These are phyloP conservation scores for Champsocephalus esox DNA, from an alignment of 2,797 vertebrate genomes.

Conservation along the genomic window DNA sequence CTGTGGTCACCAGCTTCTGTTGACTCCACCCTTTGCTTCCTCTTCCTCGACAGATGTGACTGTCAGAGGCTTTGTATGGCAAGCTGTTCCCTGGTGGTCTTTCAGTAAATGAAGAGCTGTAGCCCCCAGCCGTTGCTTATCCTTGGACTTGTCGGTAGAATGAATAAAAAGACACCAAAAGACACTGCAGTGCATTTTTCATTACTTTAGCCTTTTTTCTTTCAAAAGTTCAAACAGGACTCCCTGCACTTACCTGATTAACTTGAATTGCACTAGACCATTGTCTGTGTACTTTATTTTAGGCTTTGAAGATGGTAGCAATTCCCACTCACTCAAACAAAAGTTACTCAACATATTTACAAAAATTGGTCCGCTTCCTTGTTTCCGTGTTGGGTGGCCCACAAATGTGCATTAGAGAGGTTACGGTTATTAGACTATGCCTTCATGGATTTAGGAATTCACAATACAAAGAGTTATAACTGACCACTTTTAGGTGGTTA, in stretches of 20 bases:
- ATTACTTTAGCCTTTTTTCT: slow-evolving; percentile 28
- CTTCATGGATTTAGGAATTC: background rate
- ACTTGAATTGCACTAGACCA: background rate
- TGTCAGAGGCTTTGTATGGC: slow-evolving; percentile 60
- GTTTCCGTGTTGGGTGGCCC: background rate
- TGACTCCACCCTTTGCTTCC: slow-evolving; percentile 75
- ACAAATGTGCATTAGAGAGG: background rate
- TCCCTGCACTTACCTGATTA: slow-evolving; percentile 1
- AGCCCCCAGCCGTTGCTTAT: slow-evolving; percentile 55
- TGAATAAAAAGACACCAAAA: slow-evolving; percentile 46
- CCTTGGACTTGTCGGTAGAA: slow-evolving; percentile 39
- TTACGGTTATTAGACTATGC: background rate
- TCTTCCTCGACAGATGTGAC: slow-evolving; percentile 78
- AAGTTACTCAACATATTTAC: background rate
- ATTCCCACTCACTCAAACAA: slow-evolving; percentile 1
- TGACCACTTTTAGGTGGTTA: slow-evolving; percentile 2
- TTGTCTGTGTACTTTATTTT: background rate
- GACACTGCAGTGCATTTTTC: slow-evolving; percentile 17
- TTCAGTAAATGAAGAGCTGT: slow-evolving; percentile 63
- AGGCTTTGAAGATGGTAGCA: background rate
- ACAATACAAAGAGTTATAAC: background rate
- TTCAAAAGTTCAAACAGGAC: slow-evolving; percentile 13
- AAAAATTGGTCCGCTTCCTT: background rate
- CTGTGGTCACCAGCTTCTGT: slow-evolving; percentile 78
- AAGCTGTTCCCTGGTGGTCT: slow-evolving; percentile 64